Percentiles rank a stretch among this genome's conserved stretches.
phyloP scores from a whole-genome alignment of 2,113 vertebrate species.

The Phylloscopus whistleri region DNA sequence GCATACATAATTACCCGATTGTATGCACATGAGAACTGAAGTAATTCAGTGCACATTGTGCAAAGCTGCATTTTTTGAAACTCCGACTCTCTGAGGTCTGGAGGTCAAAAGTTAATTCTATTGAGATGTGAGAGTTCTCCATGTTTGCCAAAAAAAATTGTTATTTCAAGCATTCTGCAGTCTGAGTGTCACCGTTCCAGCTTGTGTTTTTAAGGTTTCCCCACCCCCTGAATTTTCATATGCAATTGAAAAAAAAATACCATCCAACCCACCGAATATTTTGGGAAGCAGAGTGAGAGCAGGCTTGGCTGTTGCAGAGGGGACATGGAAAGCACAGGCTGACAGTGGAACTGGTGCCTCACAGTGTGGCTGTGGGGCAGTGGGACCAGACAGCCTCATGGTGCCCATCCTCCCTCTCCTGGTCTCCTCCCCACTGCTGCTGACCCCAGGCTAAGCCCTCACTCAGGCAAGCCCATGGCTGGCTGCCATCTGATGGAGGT shows the following conservation, averaged over 20 bases:
- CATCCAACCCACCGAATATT: not conserved
- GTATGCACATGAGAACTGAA: not conserved
- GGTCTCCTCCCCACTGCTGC: fast-evolving
- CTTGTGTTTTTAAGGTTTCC: not conserved
- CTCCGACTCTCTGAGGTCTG: not conserved
- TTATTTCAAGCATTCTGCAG: slow-evolving; percentile 41
- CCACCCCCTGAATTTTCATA: not conserved
- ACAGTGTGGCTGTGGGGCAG: not conserved
- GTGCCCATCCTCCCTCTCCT: not conserved
- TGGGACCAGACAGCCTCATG: not conserved
- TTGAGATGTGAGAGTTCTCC: slow-evolving; percentile 10
- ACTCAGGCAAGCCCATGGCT: not conserved
- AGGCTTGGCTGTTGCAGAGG: not conserved
- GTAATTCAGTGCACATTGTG: not conserved
- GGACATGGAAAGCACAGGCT: not conserved
- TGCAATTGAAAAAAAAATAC: not conserved
- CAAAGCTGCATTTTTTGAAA: slow-evolving; percentile 16
- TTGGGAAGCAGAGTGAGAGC: not conserved
- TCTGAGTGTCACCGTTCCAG: not conserved
- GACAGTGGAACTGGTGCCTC: not conserved
- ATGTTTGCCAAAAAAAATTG: not conserved
- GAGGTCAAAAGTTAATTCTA: slow-evolving; percentile 49
- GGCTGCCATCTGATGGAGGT: not conserved
- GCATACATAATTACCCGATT: not conserved
- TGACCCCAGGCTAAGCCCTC: not conserved